These are phyloP conservation scores for Salarias fasciatus DNA, from an alignment of 2,797 vertebrate species.

Conservation along the genomic window DNA sequence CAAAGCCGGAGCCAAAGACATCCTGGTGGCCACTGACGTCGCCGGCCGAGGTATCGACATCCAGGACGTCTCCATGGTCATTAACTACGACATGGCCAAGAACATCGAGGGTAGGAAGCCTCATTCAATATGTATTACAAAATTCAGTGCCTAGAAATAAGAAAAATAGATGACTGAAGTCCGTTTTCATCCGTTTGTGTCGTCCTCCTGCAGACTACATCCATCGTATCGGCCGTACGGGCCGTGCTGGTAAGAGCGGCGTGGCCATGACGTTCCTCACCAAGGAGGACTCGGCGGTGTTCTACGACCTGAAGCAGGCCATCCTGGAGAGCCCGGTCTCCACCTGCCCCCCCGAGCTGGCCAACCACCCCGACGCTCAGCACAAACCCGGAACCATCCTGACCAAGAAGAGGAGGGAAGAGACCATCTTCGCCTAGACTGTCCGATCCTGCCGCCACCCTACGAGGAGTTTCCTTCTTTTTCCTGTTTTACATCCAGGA, in stretches of 20 bases:
- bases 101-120: constrained; percentile 92
- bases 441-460: not conserved
- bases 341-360: constrained; percentile 94
- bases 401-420: constrained; percentile 97
- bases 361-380: constrained; percentile 97
- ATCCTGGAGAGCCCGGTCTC: constrained; percentile 98
- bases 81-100: constrained; percentile 99
- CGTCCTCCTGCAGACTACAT: constrained; percentile 88
- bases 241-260: constrained; percentile 96
- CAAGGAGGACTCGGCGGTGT: constrained; percentile 94
- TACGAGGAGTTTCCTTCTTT: not conserved
- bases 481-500: constrained; percentile 1
- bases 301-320: constrained; percentile 98
- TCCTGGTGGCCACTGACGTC: constrained; percentile 97
- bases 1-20: constrained; percentile 98
- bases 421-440: constrained; percentile 93
- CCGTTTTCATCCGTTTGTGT: not conserved
- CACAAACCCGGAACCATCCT: constrained; percentile 99
- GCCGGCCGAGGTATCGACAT: constrained; percentile 98
- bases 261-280: constrained; percentile 98
- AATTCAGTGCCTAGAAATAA: too few relatives aligned
- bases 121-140: not conserved
- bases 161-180: too few relatives aligned
- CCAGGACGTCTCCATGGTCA: constrained; percentile 97
- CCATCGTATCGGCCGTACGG: constrained; percentile 97